These are phyloP conservation scores for Phycodurus eques DNA, from an alignment of 2,113 vertebrate genomes.

Conservation along the genomic window DNA sequence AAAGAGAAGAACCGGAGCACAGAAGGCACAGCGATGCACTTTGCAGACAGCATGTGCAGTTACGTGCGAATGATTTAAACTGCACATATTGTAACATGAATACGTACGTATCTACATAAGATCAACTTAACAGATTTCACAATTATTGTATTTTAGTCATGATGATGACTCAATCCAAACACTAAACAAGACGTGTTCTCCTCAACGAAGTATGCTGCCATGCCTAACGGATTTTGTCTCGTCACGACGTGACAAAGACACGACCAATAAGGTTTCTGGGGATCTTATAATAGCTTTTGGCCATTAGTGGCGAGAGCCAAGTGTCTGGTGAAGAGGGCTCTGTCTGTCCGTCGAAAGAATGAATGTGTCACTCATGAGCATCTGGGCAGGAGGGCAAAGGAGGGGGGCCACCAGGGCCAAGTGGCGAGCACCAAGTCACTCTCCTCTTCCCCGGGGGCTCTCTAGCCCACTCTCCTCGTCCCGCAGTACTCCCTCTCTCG, in stretches of 20 bases:
- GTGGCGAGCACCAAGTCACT: slow-evolving; percentile 64
- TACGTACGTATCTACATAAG: no score
- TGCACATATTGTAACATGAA: neutral
- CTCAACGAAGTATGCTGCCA: neutral
- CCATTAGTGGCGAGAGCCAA: slow-evolving; percentile 39
- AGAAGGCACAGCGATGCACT: slow-evolving; percentile 7
- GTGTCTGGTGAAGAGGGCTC: slow-evolving; percentile 60
- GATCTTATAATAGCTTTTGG: slow-evolving; percentile 51
- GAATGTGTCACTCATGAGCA: slow-evolving; percentile 68
- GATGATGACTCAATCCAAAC: neutral
- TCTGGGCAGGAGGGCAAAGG: slow-evolving; percentile 61
- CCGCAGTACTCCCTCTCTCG: slow-evolving; percentile 58
- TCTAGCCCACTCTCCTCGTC: slow-evolving; percentile 32
- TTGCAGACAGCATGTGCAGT: neutral
- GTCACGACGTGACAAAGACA: slow-evolving; percentile 23
- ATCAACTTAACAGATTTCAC: no score
- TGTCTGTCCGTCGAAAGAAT: slow-evolving; percentile 51
- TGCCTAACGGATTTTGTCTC: slow-evolving; percentile 13
- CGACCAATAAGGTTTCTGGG: slow-evolving; percentile 21
- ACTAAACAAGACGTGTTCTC: neutral
- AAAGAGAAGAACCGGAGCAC: slow-evolving; percentile 51
- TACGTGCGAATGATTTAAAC: neutral
- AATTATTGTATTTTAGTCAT: neutral
- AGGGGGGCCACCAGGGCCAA: slow-evolving; percentile 61
- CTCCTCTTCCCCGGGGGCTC: slow-evolving; percentile 58